Evolutionary conservation across 1,140 invertebrate genomes (phyloP).

Genomic region (Papilio aristodemus): DNA sequence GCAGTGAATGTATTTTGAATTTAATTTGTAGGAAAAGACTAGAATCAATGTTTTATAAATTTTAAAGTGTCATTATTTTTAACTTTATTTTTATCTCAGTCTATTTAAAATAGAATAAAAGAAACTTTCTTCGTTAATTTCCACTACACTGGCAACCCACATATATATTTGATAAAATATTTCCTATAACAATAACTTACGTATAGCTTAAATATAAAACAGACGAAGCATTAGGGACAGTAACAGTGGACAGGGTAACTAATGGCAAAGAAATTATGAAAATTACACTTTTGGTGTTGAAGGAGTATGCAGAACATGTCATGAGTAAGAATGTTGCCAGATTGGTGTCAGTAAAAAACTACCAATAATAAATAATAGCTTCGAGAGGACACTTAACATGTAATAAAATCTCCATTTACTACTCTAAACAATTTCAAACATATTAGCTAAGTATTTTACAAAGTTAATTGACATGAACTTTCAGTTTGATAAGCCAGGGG

Average conservation of each 20-base stretch:
- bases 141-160: conserved; percentile 48
- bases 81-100: conserved; percentile 16
- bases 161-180: conserved; percentile 36
- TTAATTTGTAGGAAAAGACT: background rate
- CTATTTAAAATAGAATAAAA: conserved; percentile 11
- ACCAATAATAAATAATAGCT: background rate
- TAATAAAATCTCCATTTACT: conserved; percentile 10
- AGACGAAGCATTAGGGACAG: conserved; percentile 57
- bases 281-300: conserved; percentile 31
- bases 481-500: background rate
- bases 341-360: background rate
- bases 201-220: conserved; percentile 41
- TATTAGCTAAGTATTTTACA: conserved; percentile 18
- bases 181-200: conserved; percentile 31
- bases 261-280: conserved; percentile 20
- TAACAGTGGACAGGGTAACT: conserved; percentile 55
- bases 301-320: background rate
- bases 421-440: conserved; percentile 3
- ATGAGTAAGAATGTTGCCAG: conserved; percentile 10
- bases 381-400: background rate
- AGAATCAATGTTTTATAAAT: background rate
- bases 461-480: conserved; percentile 27
- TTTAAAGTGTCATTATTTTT: too few species aligned
- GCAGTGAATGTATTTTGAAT: too few species aligned
- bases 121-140: conserved; percentile 25